Evolutionary conservation across 2,797 vertebrate species (phyloP), one percentile per base, ranked within the genome.

Genomic region (Microchirus variegatus): DNA sequence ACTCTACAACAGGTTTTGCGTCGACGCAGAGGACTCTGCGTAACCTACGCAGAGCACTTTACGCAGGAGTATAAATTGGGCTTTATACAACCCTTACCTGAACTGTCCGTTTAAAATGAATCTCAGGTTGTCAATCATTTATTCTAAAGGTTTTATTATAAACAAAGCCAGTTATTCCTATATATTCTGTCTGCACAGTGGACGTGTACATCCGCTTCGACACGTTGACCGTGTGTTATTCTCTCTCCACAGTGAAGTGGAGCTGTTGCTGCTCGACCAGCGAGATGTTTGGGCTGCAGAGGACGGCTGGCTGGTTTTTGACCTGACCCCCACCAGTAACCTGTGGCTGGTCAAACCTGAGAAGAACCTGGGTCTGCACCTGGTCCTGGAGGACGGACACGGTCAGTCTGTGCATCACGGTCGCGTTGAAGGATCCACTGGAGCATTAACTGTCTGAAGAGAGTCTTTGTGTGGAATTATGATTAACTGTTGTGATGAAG

Each of bases 231-330:
- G 8, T 31, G 7, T 31, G 31, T 31, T 6, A 31, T 31, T 5
- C 73, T 31, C 13, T 59, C 36, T 53, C 15, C 53, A 12, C 87
- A 99, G 97, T 84, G 94, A 96, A 57, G 92, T 93, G 3, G 95
- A 97, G 75, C 88, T 97, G 70, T 91, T 96, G 83, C 92, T 98
- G 78, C 93, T 99, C 0, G 95, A 97, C 78, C 94, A 93, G 16
- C 89, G 94, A 40, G 94, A 94, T 0, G 91, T 98, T 75, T 97
- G 96, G 97, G 94, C 95, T 2, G 92, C 93, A 0, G 96, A 99
- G 82, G 95, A 98, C 63, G 96, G 96, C 53, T 99, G 98, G 98
- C 90, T 99, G 83, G 92, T 96, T 51, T 99, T 99, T 59, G 97
- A 99, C 87, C 93, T 99, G 35, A 98, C 96, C 0, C 87, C 92